These are phyloP conservation scores for Carassius carassius DNA, from an alignment of 2,113 vertebrate genomes.

Conservation along the genomic window DNA sequence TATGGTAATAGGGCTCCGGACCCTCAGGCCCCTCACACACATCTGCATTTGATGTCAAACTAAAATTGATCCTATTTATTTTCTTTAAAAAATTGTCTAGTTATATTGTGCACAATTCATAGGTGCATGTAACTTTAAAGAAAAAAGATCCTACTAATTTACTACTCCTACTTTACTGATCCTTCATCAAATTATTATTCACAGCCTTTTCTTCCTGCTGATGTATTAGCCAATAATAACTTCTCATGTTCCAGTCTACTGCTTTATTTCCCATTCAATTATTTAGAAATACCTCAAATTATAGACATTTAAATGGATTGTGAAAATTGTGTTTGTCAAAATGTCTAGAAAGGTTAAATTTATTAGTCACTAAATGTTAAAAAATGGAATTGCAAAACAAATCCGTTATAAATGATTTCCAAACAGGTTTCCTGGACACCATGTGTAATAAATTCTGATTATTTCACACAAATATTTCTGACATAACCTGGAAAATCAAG, in stretches of 20 bases:
- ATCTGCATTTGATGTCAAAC: background rate
- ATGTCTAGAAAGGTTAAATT: background rate
- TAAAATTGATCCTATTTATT: background rate
- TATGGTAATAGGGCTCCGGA: slow-evolving; percentile 67
- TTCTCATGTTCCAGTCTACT: background rate
- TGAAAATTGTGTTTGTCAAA: background rate
- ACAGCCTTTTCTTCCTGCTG: background rate
- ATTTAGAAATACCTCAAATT: no score
- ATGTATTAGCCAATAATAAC: background rate
- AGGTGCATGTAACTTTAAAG: background rate
- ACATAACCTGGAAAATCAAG: background rate
- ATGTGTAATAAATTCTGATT: background rate
- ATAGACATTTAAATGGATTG: background rate
- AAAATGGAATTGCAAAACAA: background rate
- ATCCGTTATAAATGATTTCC: background rate
- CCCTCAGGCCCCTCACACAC: slow-evolving; percentile 58
- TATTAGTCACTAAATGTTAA: background rate
- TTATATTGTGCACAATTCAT: no score
- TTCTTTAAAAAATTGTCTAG: background rate
- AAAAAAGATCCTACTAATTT: background rate
- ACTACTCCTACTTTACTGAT: background rate
- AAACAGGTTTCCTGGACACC: background rate
- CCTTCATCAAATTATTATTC: background rate
- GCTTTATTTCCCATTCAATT: background rate
- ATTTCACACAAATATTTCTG: background rate